Conservation (phyloP, 2,888 invertebrate species). For the Noctua fimbriata region DNA sequence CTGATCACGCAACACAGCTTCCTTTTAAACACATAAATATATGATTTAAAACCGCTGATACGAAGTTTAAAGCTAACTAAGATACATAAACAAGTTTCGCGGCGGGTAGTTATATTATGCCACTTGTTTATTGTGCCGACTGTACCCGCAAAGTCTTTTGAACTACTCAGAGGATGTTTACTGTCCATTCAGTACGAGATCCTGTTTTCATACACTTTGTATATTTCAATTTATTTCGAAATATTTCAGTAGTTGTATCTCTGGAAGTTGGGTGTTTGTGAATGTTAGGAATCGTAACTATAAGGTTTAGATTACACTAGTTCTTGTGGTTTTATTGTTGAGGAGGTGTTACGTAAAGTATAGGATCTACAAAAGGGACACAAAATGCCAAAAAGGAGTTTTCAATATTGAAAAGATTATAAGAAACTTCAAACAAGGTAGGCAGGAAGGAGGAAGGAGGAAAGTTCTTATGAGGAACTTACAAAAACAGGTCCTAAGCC, state of each 20-base stretch:
- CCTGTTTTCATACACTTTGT: conserved; percentile 73
- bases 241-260: conserved; percentile 53
- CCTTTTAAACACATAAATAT: conserved; percentile 50
- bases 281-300: conserved; percentile 11
- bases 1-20: conserved; percentile 50
- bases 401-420: not conserved
- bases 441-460: too few relatives aligned
- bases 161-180: conserved; percentile 71
- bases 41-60: conserved; percentile 42
- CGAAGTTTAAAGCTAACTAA: conserved; percentile 49
- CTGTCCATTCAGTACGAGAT: conserved; percentile 70
- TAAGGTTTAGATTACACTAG: conserved; percentile 19
- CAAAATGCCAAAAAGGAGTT: not conserved
- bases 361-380: not conserved
- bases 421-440: not conserved
- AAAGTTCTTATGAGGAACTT: too few relatives aligned
- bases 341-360: not conserved
- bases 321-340: conserved; percentile 1
- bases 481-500: too few relatives aligned
- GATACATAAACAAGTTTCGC: conserved; percentile 36
- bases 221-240: conserved; percentile 62
- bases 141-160: conserved; percentile 66
- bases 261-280: conserved; percentile 33
- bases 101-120: conserved; percentile 39
- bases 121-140: conserved; percentile 58